Conservation (phyloP, 1,140 invertebrate genomes). For the Mamestra configurata region DNA sequence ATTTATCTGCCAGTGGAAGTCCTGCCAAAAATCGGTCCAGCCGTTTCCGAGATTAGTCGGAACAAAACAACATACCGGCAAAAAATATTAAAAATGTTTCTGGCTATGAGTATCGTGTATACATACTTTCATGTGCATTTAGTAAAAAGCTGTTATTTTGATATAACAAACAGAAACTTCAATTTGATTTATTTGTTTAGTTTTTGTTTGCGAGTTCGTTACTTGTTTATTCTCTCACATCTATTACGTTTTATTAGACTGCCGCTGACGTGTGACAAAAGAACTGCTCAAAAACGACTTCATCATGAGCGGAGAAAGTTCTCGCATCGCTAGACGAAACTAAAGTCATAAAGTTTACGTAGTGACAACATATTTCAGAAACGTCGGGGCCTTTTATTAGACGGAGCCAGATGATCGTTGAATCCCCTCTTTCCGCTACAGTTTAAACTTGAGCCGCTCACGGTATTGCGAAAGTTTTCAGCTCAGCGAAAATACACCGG, state of each 20-base stretch:
- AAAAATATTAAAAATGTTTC: too few relatives aligned
- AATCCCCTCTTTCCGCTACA: slow-evolving; percentile 76
- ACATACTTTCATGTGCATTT: too few relatives aligned
- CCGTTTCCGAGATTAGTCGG: too few relatives aligned
- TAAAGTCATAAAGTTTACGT: slow-evolving; percentile 85
- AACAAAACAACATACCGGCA: too few relatives aligned
- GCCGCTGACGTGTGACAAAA: slow-evolving; percentile 70
- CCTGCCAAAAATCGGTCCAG: too few relatives aligned
- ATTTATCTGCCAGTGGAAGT: too few relatives aligned
- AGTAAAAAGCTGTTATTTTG: too few relatives aligned
- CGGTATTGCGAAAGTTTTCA: slow-evolving; percentile 86
- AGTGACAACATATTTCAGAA: slow-evolving; percentile 86
- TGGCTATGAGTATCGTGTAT: too few relatives aligned
- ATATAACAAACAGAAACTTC: too few relatives aligned
- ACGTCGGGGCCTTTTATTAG: slow-evolving; percentile 80
- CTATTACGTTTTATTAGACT: slow-evolving; percentile 64
- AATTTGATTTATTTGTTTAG: too few relatives aligned
- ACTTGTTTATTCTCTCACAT: slow-evolving; percentile 40
- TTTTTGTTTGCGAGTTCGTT: not conserved
- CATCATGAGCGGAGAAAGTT: slow-evolving; percentile 66
- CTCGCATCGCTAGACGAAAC: slow-evolving; percentile 77
- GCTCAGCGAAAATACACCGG: slow-evolving; percentile 86
- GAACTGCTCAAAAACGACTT: slow-evolving; percentile 60
- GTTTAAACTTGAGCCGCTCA: slow-evolving; percentile 81
- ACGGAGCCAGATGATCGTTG: slow-evolving; percentile 79